Evolutionary conservation across 2,113 vertebrate species (phyloP), one percentile per base, ranked within the genome.

Genomic region (Bos javanicus): DNA sequence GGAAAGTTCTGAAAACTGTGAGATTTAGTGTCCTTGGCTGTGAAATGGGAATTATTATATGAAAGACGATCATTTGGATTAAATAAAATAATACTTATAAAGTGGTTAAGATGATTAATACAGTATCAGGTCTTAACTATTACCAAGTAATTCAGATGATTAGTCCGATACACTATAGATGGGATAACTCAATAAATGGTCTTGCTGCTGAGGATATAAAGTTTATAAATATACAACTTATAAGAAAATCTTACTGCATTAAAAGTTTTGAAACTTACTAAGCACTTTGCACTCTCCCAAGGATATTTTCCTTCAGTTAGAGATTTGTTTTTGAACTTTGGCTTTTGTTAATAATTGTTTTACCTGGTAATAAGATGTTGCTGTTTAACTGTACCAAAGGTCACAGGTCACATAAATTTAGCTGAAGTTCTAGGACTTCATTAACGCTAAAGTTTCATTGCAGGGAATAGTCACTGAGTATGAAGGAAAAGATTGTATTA

Each of bases 321-420:
- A 5, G 30, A 43, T 96, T 97, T 91, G 83, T 62, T 52, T 97
- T 92, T 94, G 96, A 97, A 99, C 98, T 98, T 99, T 97, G 98
- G 1, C n/a, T 97, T 93, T 98, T 91, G 98, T 98, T 98, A 99
- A 98, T 98, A 95, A 99, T 98, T 99, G 90, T 67, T 98, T 95
- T 67, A 87, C 80, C 80, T 90, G 81, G 33, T 52, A 71, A 87
- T 19, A 92, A 83, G 64, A 71, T 83, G 6, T 52, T 23, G 6
- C 39, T 96, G 54, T 33, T 84, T 83, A 62, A 46, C 97, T 96
- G 78, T 85, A 91, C 48, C 76, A 92, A 87, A 67, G 33, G 59
- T 56, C 97, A 96, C 91, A 62, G 94, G 52, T 96, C 78, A 80
- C 13, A 33, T 46, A 74, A 90, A 94, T 36, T 93, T 57, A 81